Evolutionary conservation across 23 tunicate species (phyloP), one percentile per base, ranked within the genome.

Genomic region (Trididemnum nubilum): DNA sequence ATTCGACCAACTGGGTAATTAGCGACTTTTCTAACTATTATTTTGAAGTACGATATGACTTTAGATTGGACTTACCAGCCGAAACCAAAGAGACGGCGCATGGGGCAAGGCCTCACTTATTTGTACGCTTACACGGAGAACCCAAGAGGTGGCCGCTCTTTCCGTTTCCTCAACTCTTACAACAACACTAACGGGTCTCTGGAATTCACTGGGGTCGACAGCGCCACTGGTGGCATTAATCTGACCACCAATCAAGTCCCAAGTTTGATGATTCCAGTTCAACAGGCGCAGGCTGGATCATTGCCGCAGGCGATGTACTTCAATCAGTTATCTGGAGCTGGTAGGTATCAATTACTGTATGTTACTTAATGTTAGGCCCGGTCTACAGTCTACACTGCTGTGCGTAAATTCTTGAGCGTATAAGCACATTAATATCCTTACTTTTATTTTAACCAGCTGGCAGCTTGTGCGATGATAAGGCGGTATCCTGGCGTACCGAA

Each of bases 1-100:
- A n/a, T n/a, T n/a, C n/a, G n/a, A n/a, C n/a, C n/a, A n/a, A n/a
- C n/a, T n/a, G n/a, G n/a, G n/a, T n/a, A n/a, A n/a, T n/a, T n/a
- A n/a, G n/a, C n/a, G n/a, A n/a, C n/a, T n/a, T n/a, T n/a, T n/a
- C n/a, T n/a, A n/a, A n/a, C n/a, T n/a, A n/a, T n/a, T n/a, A n/a
- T n/a, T n/a, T n/a, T n/a, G n/a, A n/a, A n/a, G n/a, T n/a, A n/a
- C n/a, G n/a, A n/a, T n/a, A n/a, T n/a, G n/a, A n/a, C n/a, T n/a
- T n/a, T 34, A 90, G 96, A 90, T 75, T 90, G 96, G 96, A 80
- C 89, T 19, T 90, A 90, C 74, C 96, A 90, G 49, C 96, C 96
- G 22, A 80, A 81, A 34, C 96, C 89, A 1, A 85, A 85, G 36
- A 67, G 87, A 29, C 82, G 89, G 2, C 78, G 86, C 31, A 33